A percentile compares a stretch with the other conserved stretches of the same genome.
phyloP scores from a whole-genome alignment of 1,140 invertebrate species.

The Drosophila orena region DNA sequence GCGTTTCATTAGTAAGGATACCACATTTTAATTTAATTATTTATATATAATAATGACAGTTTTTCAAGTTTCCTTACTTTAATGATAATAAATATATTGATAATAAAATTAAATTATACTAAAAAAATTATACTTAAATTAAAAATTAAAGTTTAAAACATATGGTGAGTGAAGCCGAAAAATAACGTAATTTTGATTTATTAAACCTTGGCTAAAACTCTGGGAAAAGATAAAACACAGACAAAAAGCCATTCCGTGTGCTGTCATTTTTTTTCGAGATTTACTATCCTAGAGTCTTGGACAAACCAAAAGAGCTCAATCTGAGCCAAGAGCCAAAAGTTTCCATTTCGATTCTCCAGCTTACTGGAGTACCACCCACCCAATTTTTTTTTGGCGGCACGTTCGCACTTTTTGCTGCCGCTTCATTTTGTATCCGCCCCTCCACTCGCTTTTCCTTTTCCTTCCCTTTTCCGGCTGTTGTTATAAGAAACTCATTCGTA shows the following conservation, averaged over 20 bases:
- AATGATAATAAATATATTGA: background rate
- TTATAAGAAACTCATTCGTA: slow-evolving; percentile 83
- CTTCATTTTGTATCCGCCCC: slow-evolving; percentile 37
- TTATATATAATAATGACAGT: too few relatives aligned
- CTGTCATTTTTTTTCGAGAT: slow-evolving; percentile 32
- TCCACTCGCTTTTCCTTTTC: slow-evolving; percentile 16
- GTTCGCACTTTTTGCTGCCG: slow-evolving; percentile 31
- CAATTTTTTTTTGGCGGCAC: slow-evolving; percentile 35
- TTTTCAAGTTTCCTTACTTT: too few relatives aligned
- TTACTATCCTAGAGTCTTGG: slow-evolving; percentile 35
- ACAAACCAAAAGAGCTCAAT: slow-evolving; percentile 65
- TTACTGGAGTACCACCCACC: slow-evolving; percentile 19
- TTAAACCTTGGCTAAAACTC: slow-evolving; percentile 59
- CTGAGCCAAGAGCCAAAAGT: slow-evolving; percentile 56
- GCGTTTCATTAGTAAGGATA: background rate
- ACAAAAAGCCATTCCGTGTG: slow-evolving; percentile 22
- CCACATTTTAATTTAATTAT: too few relatives aligned
- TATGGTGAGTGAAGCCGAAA: slow-evolving; percentile 39
- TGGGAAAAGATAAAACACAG: slow-evolving; percentile 15
- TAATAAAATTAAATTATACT: too few relatives aligned
- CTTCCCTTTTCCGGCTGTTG: slow-evolving; percentile 45
- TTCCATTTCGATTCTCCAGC: slow-evolving; percentile 31
- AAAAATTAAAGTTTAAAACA: slow-evolving; percentile 24
- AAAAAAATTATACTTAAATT: too few relatives aligned
- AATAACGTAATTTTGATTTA: slow-evolving; percentile 79